Evolutionary conservation across 2,797 vertebrate species (phyloP).

Genomic region (Liasis olivaceus): DNA sequence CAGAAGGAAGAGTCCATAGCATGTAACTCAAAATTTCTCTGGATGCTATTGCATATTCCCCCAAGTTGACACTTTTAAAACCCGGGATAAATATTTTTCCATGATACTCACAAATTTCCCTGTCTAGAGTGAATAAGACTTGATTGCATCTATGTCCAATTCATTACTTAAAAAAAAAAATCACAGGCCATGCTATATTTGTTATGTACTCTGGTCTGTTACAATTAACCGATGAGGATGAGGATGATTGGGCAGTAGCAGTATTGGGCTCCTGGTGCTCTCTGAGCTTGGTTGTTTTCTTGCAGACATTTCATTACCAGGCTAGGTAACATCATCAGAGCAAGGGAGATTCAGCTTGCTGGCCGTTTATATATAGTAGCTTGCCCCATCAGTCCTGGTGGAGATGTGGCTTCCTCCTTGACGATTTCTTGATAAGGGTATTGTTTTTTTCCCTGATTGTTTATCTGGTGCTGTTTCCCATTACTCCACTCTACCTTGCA

Average conservation of each 20-base stretch:
- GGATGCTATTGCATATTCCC: not conserved
- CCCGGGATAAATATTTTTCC: not conserved
- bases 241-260: not conserved
- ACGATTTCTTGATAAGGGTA: not conserved
- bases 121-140: not conserved
- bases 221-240: not conserved
- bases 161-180: not conserved
- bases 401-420: not conserved
- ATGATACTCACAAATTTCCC: not conserved
- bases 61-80: not conserved
- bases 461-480: not conserved
- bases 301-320: not conserved
- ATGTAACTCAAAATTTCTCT: not conserved
- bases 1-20: not conserved
- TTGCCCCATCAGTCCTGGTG: not conserved
- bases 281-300: not conserved
- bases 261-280: not conserved
- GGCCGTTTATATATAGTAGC: not conserved
- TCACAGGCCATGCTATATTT: not conserved
- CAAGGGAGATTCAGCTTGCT: not conserved
- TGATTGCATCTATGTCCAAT: not conserved
- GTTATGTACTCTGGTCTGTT: not conserved
- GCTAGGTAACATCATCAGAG: not conserved
- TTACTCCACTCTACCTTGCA: not conserved
- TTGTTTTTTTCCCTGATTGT: not conserved